These are phyloP conservation scores for Ctenochaetus hawaiiensis DNA, from an alignment of 2,797 vertebrate genomes.

Conservation along the genomic window DNA sequence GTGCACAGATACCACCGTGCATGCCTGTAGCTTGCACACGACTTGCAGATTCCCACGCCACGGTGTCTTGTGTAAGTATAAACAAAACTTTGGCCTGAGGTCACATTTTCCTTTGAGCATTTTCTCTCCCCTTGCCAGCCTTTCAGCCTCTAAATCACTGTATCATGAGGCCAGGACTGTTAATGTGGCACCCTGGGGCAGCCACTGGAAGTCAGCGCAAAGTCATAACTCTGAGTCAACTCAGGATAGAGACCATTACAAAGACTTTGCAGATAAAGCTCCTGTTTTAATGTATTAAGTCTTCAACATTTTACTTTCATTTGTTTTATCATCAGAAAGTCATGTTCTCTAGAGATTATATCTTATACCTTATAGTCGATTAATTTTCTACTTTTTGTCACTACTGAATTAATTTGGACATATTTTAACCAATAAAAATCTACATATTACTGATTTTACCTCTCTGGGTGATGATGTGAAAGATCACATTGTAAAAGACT, in stretches of 20 bases:
- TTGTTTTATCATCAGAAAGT: background rate
- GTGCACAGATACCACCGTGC: no score
- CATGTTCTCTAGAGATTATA: background rate
- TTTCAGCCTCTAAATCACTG: conserved; percentile 35
- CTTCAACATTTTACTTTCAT: no score
- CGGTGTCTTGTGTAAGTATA: no score
- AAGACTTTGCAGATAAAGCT: conserved; percentile 9
- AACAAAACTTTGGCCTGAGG: conserved; percentile 33
- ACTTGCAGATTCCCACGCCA: no score
- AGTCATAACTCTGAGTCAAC: conserved; percentile 67
- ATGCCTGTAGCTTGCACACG: no score
- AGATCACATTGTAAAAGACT: background rate
- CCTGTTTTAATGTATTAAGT: background rate
- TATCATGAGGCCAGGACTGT: conserved; percentile 49
- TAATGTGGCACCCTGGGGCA: conserved; percentile 60
- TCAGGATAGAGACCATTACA: conserved; percentile 14
- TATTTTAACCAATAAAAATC: no score
- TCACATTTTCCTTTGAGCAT: conserved; percentile 58
- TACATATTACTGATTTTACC: no score
- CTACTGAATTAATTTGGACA: no score
- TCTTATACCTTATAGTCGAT: no score
- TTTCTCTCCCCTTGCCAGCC: conserved; percentile 26
- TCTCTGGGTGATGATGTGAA: no score
- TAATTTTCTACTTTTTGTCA: no score
- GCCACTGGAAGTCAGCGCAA: conserved; percentile 62